Evolutionary conservation across 2,888 invertebrate species (phyloP).

Genomic region (Drosophila basisetae): DNA sequence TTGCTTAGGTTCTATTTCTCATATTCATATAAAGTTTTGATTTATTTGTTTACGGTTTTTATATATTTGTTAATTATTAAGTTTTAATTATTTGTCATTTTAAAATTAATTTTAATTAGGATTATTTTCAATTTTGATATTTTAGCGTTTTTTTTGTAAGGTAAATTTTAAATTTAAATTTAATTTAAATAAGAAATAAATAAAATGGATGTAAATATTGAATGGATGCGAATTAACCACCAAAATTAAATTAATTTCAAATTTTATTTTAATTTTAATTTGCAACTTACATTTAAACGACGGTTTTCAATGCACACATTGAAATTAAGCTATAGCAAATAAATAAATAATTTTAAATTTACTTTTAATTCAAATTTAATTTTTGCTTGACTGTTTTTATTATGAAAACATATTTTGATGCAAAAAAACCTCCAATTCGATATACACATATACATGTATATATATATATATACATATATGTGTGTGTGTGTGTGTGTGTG

Average conservation of each 20-base stretch:
- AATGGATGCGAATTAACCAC: neutral
- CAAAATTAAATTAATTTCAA: neutral
- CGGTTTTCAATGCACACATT: neutral
- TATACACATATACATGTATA: neutral
- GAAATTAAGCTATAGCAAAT: neutral
- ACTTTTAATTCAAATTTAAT: neutral
- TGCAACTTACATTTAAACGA: neutral
- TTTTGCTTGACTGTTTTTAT: neutral
- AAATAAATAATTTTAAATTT: neutral
- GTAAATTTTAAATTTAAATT: neutral
- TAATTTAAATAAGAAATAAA: neutral
- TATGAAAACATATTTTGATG: neutral
- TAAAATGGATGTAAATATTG: neutral
- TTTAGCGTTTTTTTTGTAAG: neutral
- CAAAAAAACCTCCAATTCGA: neutral
- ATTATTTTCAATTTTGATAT: neutral
- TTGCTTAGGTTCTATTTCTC: neutral
- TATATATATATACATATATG: neutral
- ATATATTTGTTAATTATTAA: neutral
- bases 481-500: neutral
- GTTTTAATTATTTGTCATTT: neutral
- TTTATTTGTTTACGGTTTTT: neutral
- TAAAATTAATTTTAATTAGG: neutral
- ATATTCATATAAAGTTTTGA: neutral
- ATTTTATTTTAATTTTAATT: neutral